Evolutionary conservation across 2,888 invertebrate genomes (phyloP), one percentile per base, ranked within the genome.

Genomic region (Idaea dimidiata): DNA sequence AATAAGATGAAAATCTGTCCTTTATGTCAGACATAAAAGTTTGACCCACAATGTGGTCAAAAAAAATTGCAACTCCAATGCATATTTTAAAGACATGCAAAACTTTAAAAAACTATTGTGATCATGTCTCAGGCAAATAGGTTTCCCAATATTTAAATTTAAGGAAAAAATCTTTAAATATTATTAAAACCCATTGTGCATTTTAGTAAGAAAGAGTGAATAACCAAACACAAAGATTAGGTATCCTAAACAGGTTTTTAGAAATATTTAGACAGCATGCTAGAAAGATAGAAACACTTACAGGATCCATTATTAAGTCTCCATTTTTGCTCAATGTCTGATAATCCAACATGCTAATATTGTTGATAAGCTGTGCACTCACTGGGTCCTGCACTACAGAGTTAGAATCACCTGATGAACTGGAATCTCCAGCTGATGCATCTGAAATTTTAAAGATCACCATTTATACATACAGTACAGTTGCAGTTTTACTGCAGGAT

Each of bases 291-390:
- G 77, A 61, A 60, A 60, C 65, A 76, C 76, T 78, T 77, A 93
- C 93, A 76, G 88, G 88, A 66, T 89, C 88, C 68, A 87, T 81
- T 58, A 92, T 88, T 53, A 91, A 81, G 64, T 93, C 91, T 31
- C 87, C 89, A 79, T 92, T 93, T 74, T 92, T 93, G 74, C 92
- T 92, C 0, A 93, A 78, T 5, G 93, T 92, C 67, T 93, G 91
- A 65, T 93, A 93, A 67, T 93, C 93, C 65, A 93, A 69, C 93
- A 93, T 93, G 69, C 93, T 93, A 57, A 93, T 93, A 65, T 93
- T 93, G 71, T 93, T 93, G 53, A 93, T 93, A 58, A 93, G 81
- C 68, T 93, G 93, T n/a, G 93, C 93, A 68, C 93, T 93, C 43
- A 93, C 93, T 54, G 93, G 92, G 71, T 93, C 93, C 70, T 89